Base-by-base conservation (phyloP, 1,140 invertebrate genomes). In the Drusus annulatus region DNA sequence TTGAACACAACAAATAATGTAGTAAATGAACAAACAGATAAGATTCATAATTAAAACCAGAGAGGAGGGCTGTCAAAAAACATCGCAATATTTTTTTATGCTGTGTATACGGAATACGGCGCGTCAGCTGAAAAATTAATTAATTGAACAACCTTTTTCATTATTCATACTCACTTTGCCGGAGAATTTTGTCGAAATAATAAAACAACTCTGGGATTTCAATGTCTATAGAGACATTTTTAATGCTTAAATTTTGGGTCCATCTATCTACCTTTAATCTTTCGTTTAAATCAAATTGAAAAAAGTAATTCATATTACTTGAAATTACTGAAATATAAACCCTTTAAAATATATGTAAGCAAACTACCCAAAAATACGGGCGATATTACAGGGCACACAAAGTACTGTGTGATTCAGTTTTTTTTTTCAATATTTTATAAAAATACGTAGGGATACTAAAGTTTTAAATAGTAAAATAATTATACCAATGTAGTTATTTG, bases 1-100 rank as follows among this genome's bases (percentile, higher is more conserved):
- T 79, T 79, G 77, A 79, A 79, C 77, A 75, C 23, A 75, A 58
- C 21, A 75, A 75, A 56, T 75, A 75, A 75, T 58, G 54, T 75
- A 75, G 23, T 36, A 31, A 58, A 75, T 50, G 68, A 71, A 75
- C 71, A 75, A 75, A 56, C 51, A 28, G 71, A 75, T 75, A 75
- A 75, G 52, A 75, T 75, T 75, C 71, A 19, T 75, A 75, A 75
- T 75, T 75, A 75, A 75, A 75, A 75, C 23, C 71, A 2, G 71
- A 54, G 45, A 21, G 68, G 15, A 28, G 15, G n/a, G 68, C 50
- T 71, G 68, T 71, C 68, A 54, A 51, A 69, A 65, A 71, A 71
- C 21, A 52, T 19, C 51, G 50, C n/a, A 16, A 65, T 71, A 71
- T 71, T 71, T 71, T 71, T 71, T 71, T 21, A 23, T 23, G 25